Evolutionary conservation across 2,113 vertebrate species (phyloP), one percentile per base, ranked within the genome.

Genomic region (Okapia johnstoni): DNA sequence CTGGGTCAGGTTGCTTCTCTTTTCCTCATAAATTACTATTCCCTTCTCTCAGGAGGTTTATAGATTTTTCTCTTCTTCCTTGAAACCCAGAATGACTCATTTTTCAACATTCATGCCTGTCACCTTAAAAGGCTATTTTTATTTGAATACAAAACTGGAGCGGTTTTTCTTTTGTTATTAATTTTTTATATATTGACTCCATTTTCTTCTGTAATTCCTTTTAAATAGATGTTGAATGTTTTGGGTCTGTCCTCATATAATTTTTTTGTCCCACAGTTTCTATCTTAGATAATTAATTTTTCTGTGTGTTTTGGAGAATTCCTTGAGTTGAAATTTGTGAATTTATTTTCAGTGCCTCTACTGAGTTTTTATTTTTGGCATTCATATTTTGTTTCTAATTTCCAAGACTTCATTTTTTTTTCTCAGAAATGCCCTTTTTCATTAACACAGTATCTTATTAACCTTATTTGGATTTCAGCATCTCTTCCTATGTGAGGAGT

Each of bases 321-420:
- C 17, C 55, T 97, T 30, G 83, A 50, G 40, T 66, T 87, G 50
- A 57, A 30, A 70, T 91, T 77, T 66, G 28, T 7, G 66, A 57
- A 57, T 52, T 58, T 86, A 21, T 70, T 92, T 95, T 94, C 76
- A 88, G 0, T 91, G 76, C 33, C 60, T 90, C 21, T 80, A 10
- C 11, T 55, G 36, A 48, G 25, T 58, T 50, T 87, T 90, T 95
- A 63, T 92, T 95, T 94, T 80, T 90, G 58, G 46, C 46, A 52
- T 92, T 92, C 11, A 10, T 81, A 90, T 76, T 94, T 96, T 63
- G 55, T 50, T 85, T 94, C 90, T 58, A 58, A 52, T 92, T 86
- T 58, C 13, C 6, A 81, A 92, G 46, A 46, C 30, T 73, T 80
- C 26, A 84, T 85, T 90, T 15, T 83, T 88, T 87, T 40, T 83